These are phyloP conservation scores for Netelia fuscicornis DNA, from an alignment of 2,888 invertebrate genomes.

Conservation along the genomic window DNA sequence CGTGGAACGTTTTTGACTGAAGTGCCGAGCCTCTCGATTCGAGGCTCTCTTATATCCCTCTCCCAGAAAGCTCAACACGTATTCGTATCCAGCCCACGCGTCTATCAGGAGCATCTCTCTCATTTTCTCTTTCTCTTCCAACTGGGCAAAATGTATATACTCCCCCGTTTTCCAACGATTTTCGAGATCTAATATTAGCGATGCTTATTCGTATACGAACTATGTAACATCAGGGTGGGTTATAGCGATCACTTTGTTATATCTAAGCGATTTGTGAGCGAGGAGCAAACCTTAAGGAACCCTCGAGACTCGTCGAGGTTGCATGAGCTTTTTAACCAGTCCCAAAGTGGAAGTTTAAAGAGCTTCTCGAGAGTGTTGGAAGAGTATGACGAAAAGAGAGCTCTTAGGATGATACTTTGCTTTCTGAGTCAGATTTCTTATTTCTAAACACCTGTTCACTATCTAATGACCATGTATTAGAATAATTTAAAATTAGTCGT, in stretches of 20 bases:
- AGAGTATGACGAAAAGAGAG: constrained; percentile 12
- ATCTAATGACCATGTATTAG: background rate
- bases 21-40: constrained; percentile 75
- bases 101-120: constrained; percentile 75
- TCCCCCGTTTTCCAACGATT: constrained; percentile 70
- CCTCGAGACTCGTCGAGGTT: constrained; percentile 42
- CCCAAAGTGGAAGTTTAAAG: constrained; percentile 9
- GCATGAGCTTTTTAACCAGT: background rate
- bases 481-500: constrained; percentile 48
- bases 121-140: constrained; percentile 48
- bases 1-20: constrained; percentile 76
- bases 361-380: constrained; percentile 12
- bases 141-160: constrained; percentile 55
- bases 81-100: constrained; percentile 78
- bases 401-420: constrained; percentile 1
- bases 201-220: constrained; percentile 51
- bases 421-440: background rate
- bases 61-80: constrained; percentile 69
- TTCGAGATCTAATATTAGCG: constrained; percentile 81
- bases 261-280: constrained; percentile 19
- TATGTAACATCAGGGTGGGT: background rate
- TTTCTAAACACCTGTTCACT: background rate
- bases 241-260: constrained; percentile 18
- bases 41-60: constrained; percentile 80
- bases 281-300: constrained; percentile 41